A percentile compares a stretch with the other conserved stretches of the same genome.
phyloP scores from a whole-genome alignment of 1,140 invertebrate species.

The Ceratosolen solmsi region DNA sequence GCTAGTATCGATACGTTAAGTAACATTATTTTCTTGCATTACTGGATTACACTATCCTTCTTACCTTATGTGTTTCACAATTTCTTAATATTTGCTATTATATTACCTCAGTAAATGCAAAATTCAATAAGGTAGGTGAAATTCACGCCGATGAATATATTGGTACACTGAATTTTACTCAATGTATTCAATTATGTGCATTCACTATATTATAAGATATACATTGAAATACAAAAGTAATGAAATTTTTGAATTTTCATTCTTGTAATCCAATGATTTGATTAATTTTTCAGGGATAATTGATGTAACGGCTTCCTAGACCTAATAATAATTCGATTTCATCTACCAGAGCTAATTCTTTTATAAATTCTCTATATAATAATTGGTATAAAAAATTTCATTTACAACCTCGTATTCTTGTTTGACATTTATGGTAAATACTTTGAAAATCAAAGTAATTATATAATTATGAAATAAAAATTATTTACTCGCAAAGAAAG shows the following conservation, averaged over 20 bases:
- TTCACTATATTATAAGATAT: no score
- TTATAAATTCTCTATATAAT: not conserved
- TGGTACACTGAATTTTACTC: no score
- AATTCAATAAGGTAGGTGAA: no score
- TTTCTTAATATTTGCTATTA: not conserved
- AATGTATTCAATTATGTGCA: no score
- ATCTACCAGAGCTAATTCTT: not conserved
- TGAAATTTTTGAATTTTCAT: no score
- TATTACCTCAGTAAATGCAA: no score
- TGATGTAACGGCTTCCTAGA: not conserved
- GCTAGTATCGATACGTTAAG: not conserved
- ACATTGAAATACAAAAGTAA: no score
- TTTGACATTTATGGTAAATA: not conserved
- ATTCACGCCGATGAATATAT: no score
- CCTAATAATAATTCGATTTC: not conserved
- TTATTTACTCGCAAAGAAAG: not conserved
- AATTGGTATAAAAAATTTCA: not conserved
- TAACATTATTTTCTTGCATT: not conserved
- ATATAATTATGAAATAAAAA: conserved; percentile 1
- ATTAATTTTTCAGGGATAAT: not conserved
- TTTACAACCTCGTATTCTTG: not conserved
- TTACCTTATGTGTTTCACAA: not conserved
- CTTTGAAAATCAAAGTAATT: not conserved
- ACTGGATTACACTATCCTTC: not conserved
- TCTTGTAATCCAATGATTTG: no score